Conservation (phyloP, 2,797 vertebrate genomes). For the Lagodon rhomboides region DNA sequence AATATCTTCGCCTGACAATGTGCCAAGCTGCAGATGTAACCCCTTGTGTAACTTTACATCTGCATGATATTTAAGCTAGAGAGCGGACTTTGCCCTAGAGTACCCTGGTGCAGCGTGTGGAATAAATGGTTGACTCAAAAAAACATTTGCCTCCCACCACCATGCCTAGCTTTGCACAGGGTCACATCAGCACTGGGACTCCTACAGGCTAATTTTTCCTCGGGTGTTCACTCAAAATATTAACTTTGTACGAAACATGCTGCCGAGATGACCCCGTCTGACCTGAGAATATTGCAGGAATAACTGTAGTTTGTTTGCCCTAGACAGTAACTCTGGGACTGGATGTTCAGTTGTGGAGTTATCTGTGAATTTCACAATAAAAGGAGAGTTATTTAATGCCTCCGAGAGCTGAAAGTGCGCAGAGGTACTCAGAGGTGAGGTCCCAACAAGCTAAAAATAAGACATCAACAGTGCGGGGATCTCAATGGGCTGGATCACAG, state of each 20-base stretch:
- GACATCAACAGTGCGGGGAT: background rate
- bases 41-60: conserved; percentile 59
- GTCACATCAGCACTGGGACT: conserved; percentile 35
- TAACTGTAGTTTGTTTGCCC: background rate
- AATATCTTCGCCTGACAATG: conserved; percentile 25
- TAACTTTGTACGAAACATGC: conserved; percentile 30
- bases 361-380: conserved; percentile 13
- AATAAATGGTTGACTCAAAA: conserved; percentile 69
- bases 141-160: conserved; percentile 47
- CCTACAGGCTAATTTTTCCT: conserved; percentile 31
- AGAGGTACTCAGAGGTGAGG: background rate
- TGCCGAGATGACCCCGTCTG: conserved; percentile 28
- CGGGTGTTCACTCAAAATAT: conserved; percentile 22
- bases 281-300: conserved; percentile 33
- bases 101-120: conserved; percentile 35
- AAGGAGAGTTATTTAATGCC: background rate
- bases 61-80: conserved; percentile 58
- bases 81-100: conserved; percentile 61
- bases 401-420: conserved; percentile 9
- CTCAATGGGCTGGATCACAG: background rate
- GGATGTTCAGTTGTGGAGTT: background rate
- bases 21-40: conserved; percentile 23
- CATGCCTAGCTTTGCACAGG: conserved; percentile 16
- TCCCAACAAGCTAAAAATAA: conserved; percentile 22
- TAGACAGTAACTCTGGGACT: background rate